Evolutionary conservation across 92 coral and sea anemone genomes (phyloP).

Genomic region (Siderastrea siderea): DNA sequence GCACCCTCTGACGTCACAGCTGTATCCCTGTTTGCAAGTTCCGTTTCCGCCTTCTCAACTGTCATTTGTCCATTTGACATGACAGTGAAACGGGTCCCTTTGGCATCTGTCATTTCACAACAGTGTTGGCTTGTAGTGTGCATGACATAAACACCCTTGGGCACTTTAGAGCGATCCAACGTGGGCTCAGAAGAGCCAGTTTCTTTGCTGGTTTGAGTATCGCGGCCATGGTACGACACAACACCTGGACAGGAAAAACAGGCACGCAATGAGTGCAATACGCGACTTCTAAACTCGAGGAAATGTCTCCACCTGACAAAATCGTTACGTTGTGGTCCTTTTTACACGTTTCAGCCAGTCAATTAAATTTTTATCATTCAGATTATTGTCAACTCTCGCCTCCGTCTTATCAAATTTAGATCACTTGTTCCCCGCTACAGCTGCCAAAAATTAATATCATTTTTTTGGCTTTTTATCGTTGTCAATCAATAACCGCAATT

Average conservation of each 20-base stretch:
- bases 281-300: too few species aligned
- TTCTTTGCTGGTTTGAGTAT: background rate
- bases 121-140: constrained; percentile 87
- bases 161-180: constrained; percentile 50
- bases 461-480: too few species aligned
- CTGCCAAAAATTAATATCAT: too few species aligned
- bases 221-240: constrained; percentile 49
- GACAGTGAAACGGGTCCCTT: constrained; percentile 84
- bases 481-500: too few species aligned
- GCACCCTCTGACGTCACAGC: constrained; percentile 6
- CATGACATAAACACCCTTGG: constrained; percentile 87
- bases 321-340: too few species aligned
- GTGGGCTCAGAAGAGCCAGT: constrained; percentile 14
- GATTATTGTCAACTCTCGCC: too few species aligned
- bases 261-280: background rate
- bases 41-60: constrained; percentile 44
- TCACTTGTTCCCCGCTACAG: too few species aligned
- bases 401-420: too few species aligned
- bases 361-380: too few species aligned
- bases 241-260: constrained; percentile 47
- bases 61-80: constrained; percentile 82
- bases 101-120: constrained; percentile 84
- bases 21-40: background rate
- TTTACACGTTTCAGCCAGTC: too few species aligned
- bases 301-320: too few species aligned